phyloP scores from a whole-genome alignment of 2,888 invertebrate species.

The Toxonevra muliebris region DNA sequence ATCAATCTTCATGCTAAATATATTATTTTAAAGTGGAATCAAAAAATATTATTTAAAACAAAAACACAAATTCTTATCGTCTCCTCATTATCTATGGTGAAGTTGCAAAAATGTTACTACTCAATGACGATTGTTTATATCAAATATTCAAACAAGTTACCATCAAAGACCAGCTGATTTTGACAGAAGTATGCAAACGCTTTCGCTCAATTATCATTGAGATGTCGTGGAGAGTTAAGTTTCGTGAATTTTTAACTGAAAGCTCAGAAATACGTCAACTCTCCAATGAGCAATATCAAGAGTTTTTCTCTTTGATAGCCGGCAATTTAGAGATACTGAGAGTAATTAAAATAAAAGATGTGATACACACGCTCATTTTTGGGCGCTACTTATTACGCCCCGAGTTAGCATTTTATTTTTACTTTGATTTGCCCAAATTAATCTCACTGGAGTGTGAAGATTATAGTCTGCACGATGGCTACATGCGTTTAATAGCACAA shows the following conservation, averaged over 20 bases:
- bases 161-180: background rate
- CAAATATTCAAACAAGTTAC: too few relatives aligned
- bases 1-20: too few relatives aligned
- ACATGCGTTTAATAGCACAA: background rate
- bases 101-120: too few relatives aligned
- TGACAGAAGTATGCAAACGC: background rate
- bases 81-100: too few relatives aligned
- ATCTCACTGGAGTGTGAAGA: background rate
- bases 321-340: background rate
- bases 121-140: too few relatives aligned
- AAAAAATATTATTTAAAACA: too few relatives aligned
- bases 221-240: background rate
- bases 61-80: too few relatives aligned
- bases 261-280: background rate
- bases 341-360: background rate
- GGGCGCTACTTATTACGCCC: conserved; percentile 26
- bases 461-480: background rate
- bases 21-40: too few relatives aligned
- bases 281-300: background rate
- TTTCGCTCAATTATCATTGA: background rate
- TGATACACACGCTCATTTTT: conserved; percentile 21
- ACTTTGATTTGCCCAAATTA: conserved; percentile 1
- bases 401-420: conserved; percentile 29
- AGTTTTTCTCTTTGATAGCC: background rate
- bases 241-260: background rate